Conservation (phyloP, 2,888 invertebrate species). For the Macrosoma leucophasiata region DNA sequence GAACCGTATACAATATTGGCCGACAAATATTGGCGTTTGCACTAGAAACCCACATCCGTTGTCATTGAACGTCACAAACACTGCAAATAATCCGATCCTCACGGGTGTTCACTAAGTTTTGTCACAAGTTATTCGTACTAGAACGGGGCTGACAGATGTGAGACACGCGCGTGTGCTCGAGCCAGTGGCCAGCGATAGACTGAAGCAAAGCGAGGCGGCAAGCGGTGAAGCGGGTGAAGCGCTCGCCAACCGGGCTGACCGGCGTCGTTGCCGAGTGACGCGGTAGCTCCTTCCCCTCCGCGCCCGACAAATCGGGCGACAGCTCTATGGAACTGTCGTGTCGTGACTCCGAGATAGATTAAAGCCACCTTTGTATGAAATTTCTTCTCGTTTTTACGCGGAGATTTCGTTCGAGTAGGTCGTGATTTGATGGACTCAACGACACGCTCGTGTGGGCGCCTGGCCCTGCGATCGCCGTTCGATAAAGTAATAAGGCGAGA, state of each 20-base stretch:
- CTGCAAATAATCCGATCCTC: constrained; percentile 61
- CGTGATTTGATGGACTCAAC: constrained; percentile 45
- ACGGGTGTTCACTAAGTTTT: constrained; percentile 52
- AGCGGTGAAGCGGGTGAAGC: no score
- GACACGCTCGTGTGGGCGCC: constrained; percentile 44
- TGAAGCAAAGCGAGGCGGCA: constrained; percentile 29
- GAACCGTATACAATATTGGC: no score
- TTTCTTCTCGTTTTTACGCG: constrained; percentile 53
- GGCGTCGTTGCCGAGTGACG: constrained; percentile 32
- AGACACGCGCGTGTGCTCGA: constrained; percentile 33
- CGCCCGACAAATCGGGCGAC: constrained; percentile 54
- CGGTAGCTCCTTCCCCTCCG: constrained; percentile 39
- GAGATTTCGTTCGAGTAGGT: constrained; percentile 40
- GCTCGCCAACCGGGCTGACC: constrained; percentile 28
- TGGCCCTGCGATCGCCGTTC: constrained; percentile 36
- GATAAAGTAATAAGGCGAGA: constrained; percentile 50
- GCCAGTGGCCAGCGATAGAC: constrained; percentile 44
- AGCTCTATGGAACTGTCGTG: constrained; percentile 48
- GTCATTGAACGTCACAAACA: constrained; percentile 56
- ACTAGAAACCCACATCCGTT: constrained; percentile 51
- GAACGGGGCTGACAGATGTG: constrained; percentile 22
- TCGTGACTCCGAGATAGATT: constrained; percentile 52
- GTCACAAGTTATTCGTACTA: constrained; percentile 43
- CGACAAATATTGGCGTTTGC: constrained; percentile 35
- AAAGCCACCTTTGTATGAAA: constrained; percentile 50